These are phyloP conservation scores for Gymnosoma rotundatum DNA, from an alignment of 2,888 invertebrate genomes.

Conservation along the genomic window DNA sequence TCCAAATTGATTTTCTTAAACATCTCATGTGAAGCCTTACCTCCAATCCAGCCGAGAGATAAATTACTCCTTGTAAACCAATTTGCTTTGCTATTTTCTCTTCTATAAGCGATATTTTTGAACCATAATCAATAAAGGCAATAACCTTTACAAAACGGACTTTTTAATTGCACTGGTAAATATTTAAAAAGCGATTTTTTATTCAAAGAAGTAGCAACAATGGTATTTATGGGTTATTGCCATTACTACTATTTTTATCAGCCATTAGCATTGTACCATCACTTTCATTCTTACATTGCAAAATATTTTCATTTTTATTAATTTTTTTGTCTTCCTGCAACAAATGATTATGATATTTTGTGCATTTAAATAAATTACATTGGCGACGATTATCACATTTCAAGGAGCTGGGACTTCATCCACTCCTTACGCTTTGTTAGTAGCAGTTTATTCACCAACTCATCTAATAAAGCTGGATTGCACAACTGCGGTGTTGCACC, in stretches of 20 bases:
- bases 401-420: slow-evolving; percentile 17
- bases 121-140: neutral
- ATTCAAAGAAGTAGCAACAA: no score
- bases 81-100: slow-evolving; percentile 41
- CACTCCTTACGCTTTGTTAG: slow-evolving; percentile 44
- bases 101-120: slow-evolving; percentile 43
- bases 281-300: neutral
- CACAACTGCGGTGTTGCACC: slow-evolving; percentile 48
- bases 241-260: neutral
- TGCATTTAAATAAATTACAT: slow-evolving; percentile 34
- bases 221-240: slow-evolving; percentile 4
- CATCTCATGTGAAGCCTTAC: slow-evolving; percentile 24
- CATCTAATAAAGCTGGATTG: slow-evolving; percentile 54
- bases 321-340: slow-evolving; percentile 13
- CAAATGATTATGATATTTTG: slow-evolving; percentile 34
- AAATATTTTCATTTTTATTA: neutral
- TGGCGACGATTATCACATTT: slow-evolving; percentile 27
- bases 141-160: slow-evolving; percentile 42
- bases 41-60: slow-evolving; percentile 14
- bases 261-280: neutral
- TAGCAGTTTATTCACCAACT: slow-evolving; percentile 37
- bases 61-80: slow-evolving; percentile 39
- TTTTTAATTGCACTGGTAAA: no score
- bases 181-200: no score
- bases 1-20: slow-evolving; percentile 30